These are phyloP conservation scores for Margarornis squamiger DNA, from an alignment of 2,797 vertebrate species.

Conservation along the genomic window DNA sequence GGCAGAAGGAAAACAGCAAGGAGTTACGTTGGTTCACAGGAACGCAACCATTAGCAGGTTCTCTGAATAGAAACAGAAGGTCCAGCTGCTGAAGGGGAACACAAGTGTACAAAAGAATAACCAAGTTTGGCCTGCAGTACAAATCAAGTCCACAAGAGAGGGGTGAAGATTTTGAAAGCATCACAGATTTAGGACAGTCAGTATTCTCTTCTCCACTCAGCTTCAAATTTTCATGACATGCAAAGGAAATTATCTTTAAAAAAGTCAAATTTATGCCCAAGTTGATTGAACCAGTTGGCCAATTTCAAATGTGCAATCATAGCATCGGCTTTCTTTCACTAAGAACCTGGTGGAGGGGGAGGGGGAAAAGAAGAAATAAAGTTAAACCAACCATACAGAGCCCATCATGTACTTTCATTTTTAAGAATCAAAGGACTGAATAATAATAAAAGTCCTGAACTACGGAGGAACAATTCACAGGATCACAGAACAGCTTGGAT, in stretches of 20 bases:
- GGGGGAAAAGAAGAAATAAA: neutral
- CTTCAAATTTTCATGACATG: neutral
- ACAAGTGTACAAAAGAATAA: accelerated
- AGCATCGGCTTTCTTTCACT: neutral
- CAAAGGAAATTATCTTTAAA: neutral
- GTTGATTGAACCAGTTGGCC: neutral
- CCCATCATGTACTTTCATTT: neutral
- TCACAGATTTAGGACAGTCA: neutral
- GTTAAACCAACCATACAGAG: neutral
- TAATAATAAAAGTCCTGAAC: neutral
- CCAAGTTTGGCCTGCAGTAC: neutral
- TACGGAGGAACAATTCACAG: neutral
- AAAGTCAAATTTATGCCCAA: neutral
- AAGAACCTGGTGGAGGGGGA: neutral
- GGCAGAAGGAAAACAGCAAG: neutral
- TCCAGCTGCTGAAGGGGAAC: neutral
- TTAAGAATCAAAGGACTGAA: neutral
- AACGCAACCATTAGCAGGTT: neutral
- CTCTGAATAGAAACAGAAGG: neutral
- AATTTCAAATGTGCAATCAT: neutral
- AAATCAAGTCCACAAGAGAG: neutral
- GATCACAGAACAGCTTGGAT: neutral
- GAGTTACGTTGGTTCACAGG: neutral
- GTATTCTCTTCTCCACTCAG: neutral
- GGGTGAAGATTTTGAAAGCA: neutral